Evolutionary conservation across 2,888 invertebrate species (phyloP).

Genomic region (Brachylomia viminalis): DNA sequence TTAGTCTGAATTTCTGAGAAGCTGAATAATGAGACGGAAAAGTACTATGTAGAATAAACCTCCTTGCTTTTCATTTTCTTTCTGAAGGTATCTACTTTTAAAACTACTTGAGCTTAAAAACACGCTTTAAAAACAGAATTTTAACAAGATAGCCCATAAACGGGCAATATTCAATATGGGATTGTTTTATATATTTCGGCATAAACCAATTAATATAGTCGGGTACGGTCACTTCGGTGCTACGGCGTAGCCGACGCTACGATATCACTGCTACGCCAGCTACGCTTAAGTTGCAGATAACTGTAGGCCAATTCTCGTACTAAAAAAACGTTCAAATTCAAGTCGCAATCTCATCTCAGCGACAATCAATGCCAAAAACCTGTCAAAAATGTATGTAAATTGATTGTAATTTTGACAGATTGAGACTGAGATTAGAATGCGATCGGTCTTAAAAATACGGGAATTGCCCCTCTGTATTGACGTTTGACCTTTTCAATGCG

Average conservation of each 20-base stretch:
- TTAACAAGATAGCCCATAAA: background rate
- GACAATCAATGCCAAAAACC: too few species aligned
- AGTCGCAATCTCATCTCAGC: too few species aligned
- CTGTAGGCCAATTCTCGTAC: too few species aligned
- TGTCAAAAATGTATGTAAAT: too few species aligned
- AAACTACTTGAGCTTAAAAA: too few species aligned
- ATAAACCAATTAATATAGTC: conserved; percentile 40
- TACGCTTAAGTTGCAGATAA: conserved; percentile 24
- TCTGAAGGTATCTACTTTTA: background rate
- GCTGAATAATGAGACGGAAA: conserved; percentile 8
- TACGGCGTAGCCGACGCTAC: conserved; percentile 34
- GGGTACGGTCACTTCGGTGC: conserved; percentile 12
- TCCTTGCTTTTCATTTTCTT: background rate
- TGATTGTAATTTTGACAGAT: too few species aligned
- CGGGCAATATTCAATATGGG: background rate
- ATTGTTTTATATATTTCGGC: conserved; percentile 15
- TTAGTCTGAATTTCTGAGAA: conserved; percentile 3
- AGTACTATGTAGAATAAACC: background rate
- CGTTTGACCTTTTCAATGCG: conserved; percentile 12
- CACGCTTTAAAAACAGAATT: background rate
- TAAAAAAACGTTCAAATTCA: too few species aligned
- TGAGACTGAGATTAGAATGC: too few species aligned
- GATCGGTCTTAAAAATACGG: too few species aligned
- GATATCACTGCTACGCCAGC: conserved; percentile 47
- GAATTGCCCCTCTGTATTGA: too few species aligned